Evolutionary conservation across 2,888 invertebrate species (phyloP).

Genomic region (Sthenelais limicola): DNA sequence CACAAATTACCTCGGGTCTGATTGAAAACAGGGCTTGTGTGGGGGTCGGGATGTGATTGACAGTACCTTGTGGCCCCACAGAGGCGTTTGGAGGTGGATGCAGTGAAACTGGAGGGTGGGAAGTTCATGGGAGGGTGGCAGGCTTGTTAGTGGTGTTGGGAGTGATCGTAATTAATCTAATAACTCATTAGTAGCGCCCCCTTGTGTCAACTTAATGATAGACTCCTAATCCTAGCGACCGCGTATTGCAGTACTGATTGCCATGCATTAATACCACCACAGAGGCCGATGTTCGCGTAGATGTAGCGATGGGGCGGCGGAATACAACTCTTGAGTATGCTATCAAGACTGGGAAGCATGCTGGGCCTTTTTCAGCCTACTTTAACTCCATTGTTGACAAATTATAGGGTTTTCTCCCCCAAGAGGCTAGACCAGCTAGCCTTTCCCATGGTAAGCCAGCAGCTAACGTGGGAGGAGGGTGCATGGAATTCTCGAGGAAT

Average conservation of each 20-base stretch:
- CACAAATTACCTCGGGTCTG: conserved; percentile 14
- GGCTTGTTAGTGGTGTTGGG: background rate
- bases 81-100: conserved; percentile 10
- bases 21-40: conserved; percentile 31
- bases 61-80: background rate
- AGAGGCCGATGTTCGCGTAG: background rate
- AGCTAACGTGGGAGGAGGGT: background rate
- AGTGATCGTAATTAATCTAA: conserved; percentile 24
- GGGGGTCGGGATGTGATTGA: conserved; percentile 8
- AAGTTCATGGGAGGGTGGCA: background rate
- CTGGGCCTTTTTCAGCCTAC: too few species aligned
- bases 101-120: background rate
- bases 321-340: background rate
- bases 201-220: conserved; percentile 37
- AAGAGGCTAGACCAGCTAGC: too few species aligned
- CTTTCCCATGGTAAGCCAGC: too few species aligned
- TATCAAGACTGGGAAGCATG: too few species aligned
- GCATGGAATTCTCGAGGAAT: background rate
- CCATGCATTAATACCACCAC: conserved; percentile 29
- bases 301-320: conserved; percentile 12
- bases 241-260: background rate
- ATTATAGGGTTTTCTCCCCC: too few species aligned
- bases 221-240: conserved; percentile 17
- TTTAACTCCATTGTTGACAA: too few species aligned
- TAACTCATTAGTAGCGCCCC: conserved; percentile 13